Percentiles rank a stretch among this genome's conserved stretches.
phyloP scores from a whole-genome alignment of 2,113 vertebrate genomes.

The Edolisoma coerulescens region DNA sequence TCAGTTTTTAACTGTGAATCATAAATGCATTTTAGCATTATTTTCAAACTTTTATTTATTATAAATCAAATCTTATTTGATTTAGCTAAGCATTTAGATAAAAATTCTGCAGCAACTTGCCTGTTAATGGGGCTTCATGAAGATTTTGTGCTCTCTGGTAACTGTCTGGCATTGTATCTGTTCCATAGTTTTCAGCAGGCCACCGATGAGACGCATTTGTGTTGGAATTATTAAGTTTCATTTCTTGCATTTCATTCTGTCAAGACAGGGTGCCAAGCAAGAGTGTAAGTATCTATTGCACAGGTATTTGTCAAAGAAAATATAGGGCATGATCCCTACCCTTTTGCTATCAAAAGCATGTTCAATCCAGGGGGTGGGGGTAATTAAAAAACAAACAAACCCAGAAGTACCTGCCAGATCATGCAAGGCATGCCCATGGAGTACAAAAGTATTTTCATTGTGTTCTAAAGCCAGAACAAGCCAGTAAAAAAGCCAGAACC shows the following conservation, averaged over 20 bases:
- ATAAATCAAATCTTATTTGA: background rate
- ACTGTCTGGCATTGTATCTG: slow-evolving; percentile 81
- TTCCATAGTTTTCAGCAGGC: slow-evolving; percentile 82
- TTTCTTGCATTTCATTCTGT: slow-evolving; percentile 94
- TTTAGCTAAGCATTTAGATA: background rate
- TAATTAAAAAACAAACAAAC: background rate
- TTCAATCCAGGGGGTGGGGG: accelerated
- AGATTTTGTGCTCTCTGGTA: slow-evolving; percentile 86
- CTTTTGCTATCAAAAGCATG: background rate
- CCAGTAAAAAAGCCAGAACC: background rate
- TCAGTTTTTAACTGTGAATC: background rate
- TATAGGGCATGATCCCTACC: background rate
- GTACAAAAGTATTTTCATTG: background rate
- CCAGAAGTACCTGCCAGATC: background rate
- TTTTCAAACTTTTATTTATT: no score
- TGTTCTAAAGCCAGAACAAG: background rate
- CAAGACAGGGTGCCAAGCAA: background rate
- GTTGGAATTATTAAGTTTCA: slow-evolving; percentile 83
- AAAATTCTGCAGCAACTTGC: slow-evolving; percentile 56
- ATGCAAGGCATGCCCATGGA: background rate
- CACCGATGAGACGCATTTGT: slow-evolving; percentile 77
- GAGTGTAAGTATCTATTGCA: background rate
- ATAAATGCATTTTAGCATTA: background rate
- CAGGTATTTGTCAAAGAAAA: background rate
- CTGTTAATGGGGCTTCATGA: slow-evolving; percentile 89